Evolutionary conservation across 2,888 invertebrate species (phyloP).

Genomic region (Nycteola revayana): DNA sequence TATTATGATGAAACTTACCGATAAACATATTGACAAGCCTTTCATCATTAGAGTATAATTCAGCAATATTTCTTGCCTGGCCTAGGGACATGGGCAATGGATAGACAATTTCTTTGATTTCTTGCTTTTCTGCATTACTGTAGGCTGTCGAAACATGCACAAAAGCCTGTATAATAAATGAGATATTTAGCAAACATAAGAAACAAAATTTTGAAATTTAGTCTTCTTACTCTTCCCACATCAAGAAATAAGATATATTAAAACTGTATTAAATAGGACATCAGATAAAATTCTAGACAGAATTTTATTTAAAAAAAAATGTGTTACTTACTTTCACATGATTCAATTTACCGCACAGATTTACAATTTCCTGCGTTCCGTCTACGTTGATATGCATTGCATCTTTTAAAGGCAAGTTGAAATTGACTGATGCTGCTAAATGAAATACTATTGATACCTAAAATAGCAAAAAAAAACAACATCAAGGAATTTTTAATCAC

Average conservation of each 20-base stretch:
- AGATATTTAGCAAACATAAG: no score
- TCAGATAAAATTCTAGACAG: no score
- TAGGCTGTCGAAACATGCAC: constrained; percentile 41
- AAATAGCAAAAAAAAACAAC: constrained; percentile 2
- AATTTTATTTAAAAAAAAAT: no score
- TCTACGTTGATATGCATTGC: constrained; percentile 31
- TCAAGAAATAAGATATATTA: no score
- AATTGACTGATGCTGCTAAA: constrained; percentile 35
- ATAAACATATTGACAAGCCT: constrained; percentile 23
- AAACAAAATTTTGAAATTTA: no score
- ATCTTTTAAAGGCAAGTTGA: constrained; percentile 25
- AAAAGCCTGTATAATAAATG: constrained; percentile 32
- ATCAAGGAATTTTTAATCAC: no score
- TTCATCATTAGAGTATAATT: constrained; percentile 19
- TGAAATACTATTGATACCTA: constrained; percentile 45
- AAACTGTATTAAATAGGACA: no score
- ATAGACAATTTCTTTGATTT: constrained; percentile 35
- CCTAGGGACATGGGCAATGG: constrained; percentile 20
- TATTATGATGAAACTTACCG: constrained; percentile 26
- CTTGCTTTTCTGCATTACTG: constrained; percentile 28
- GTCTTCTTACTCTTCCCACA: no score
- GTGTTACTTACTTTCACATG: constrained; percentile 34
- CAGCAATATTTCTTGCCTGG: constrained; percentile 11
- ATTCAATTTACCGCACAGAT: constrained; percentile 37
- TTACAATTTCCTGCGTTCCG: constrained; percentile 39